Base-by-base conservation (phyloP, 2,888 invertebrate genomes). In the Nasonia oneida region DNA sequence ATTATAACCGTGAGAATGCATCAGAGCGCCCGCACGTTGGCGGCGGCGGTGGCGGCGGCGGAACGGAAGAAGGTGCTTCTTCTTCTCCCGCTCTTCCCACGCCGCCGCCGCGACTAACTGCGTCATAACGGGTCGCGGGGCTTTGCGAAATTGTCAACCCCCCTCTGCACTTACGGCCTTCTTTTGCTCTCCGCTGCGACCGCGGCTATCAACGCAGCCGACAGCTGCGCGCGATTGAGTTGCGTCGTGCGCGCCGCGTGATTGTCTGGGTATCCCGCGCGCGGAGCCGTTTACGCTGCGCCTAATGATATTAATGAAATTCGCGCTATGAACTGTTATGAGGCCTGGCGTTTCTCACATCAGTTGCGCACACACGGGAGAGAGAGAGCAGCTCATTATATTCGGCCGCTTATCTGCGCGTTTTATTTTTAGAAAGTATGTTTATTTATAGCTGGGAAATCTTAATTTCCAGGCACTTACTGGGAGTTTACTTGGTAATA, bases 1-100 rank as follows among this genome's bases (percentile, higher is more conserved):
- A 91, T 90, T 91, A 89, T 90, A 91, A 91, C 91, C 92, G 92
- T 92, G 92, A 92, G 92, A 92, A 92, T 92, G 89, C 86, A 88
- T 88, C 87, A 88, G 88, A 23, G 64, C 73, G 53, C 79, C 33
- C 80, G 83, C 64, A 37, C 64, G 73, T 23, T 47, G 42, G 14
- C 53, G 53, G 0, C 39, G 18, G 5, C 23, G 75, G 23, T 23
- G 23, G 23, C 23, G 23, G 23, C 23, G 23, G 23, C 23, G 23
- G 23, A 23, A 47, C 87, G 87, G 87, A 87, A 87, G 86, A 83
- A 87, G 86, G 84, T 87, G 81, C 87, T 87, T 85, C 86, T 77
- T 33, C 71, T 47, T 73, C 73, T 73, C 73, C 18, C 47, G 73
- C 73, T 50, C 84, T 81, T 87, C 86, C 85, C 87, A 85, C 87